phyloP scores from a whole-genome alignment of 2,888 invertebrate species.

The Plutella xylostella region DNA sequence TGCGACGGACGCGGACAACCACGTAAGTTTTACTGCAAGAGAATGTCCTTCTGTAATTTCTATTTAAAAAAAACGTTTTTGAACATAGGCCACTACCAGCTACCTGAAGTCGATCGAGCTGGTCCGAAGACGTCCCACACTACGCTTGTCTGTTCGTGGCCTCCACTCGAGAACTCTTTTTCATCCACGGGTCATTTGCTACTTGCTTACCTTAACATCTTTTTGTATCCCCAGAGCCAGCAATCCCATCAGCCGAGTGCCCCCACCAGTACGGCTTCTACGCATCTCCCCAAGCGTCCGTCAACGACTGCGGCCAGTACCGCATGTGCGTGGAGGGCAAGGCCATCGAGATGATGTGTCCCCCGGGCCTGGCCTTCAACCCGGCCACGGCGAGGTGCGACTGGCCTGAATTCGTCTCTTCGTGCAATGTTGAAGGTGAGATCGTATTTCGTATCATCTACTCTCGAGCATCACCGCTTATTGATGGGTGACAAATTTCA shows the following conservation, averaged over 20 bases:
- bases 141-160: no score
- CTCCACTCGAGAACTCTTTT: no score
- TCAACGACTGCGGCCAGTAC: slow-evolving; percentile 76
- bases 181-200: no score
- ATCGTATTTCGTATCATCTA: no score
- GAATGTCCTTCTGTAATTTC: no score
- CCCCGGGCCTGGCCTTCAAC: slow-evolving; percentile 82
- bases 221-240: slow-evolving; percentile 62
- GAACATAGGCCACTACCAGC: no score
- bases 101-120: no score
- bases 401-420: slow-evolving; percentile 83
- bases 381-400: slow-evolving; percentile 77
- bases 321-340: slow-evolving; percentile 81
- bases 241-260: slow-evolving; percentile 76
- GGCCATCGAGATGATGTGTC: slow-evolving; percentile 73
- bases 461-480: no score
- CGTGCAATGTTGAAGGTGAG: slow-evolving; percentile 62
- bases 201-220: neutral
- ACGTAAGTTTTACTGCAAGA: slow-evolving; percentile 71
- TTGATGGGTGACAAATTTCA: no score
- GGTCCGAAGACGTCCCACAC: no score
- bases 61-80: no score
- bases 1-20: slow-evolving; percentile 73
- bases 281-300: slow-evolving; percentile 33
- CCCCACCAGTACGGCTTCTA: slow-evolving; percentile 86